Evolutionary conservation across 1,140 invertebrate species (phyloP).

Genomic region (Adelges cooleyi): DNA sequence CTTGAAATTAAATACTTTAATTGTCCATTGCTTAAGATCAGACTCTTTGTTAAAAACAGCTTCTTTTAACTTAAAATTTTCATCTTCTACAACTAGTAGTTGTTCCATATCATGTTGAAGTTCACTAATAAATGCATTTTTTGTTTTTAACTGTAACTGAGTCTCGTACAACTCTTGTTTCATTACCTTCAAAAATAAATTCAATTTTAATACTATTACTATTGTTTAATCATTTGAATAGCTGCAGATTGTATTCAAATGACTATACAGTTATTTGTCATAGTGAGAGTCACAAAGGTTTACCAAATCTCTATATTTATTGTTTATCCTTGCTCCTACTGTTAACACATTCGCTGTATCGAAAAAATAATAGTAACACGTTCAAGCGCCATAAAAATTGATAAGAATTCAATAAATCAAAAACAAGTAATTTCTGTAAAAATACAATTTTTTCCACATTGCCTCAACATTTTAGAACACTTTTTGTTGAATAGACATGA

Average conservation of each 20-base stretch:
- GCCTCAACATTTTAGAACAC: too few relatives aligned
- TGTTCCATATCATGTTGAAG: constrained; percentile 16
- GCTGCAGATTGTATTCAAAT: neutral
- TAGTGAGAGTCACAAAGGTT: neutral
- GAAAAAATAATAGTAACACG: neutral
- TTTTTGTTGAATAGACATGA: too few relatives aligned
- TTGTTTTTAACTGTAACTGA: constrained; percentile 10
- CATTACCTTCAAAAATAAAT: neutral
- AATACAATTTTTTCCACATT: too few relatives aligned
- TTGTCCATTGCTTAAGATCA: constrained; percentile 17
- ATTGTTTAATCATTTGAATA: neutral
- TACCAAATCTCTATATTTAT: neutral
- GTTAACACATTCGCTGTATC: neutral
- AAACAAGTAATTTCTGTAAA: too few relatives aligned
- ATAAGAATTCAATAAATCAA: too few relatives aligned
- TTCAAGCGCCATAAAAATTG: too few relatives aligned
- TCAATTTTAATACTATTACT: neutral
- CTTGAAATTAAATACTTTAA: constrained; percentile 2
- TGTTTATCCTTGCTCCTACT: neutral
- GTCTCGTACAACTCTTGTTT: constrained; percentile 21
- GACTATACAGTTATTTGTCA: neutral
- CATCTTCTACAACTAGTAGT: constrained; percentile 2
- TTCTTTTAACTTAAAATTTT: constrained; percentile 16
- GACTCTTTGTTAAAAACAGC: constrained; percentile 6
- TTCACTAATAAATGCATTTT: neutral